Percentiles rank a stretch among this genome's conserved stretches.
These are phyloP conservation scores for Tipula confusa DNA, from an alignment of 2,888 invertebrate species.

Conservation along the genomic window DNA sequence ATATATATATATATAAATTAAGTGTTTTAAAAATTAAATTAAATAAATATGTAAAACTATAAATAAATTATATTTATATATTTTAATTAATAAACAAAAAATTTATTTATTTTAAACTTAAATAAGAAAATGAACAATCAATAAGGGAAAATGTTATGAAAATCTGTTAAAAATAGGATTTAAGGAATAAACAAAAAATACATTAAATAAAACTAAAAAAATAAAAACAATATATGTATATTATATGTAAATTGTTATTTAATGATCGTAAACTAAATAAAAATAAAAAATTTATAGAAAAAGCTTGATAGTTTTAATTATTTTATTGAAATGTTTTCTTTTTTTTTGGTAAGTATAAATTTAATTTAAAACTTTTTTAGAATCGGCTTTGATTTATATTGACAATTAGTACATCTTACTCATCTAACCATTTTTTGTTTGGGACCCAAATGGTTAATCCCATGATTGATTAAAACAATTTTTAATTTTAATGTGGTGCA, in stretches of 20 bases:
- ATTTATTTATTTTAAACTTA: neutral
- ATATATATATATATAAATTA: no score
- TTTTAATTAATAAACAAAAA: neutral
- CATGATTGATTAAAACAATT: no score
- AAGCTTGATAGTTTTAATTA: neutral
- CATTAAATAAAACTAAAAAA: neutral
- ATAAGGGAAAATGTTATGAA: constrained; percentile 14
- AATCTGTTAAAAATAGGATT: neutral
- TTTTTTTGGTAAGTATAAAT: no score
- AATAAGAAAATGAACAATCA: constrained; percentile 15
- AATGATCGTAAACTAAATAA: neutral
- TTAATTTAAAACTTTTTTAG: no score
- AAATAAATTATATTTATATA: neutral
- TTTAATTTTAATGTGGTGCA: no score
- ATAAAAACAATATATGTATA: constrained; percentile 20
- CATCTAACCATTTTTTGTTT: no score
- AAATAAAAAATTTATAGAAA: neutral
- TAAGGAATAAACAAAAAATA: neutral
- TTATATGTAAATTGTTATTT: constrained; percentile 25
- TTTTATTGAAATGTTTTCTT: neutral
- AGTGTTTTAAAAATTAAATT: neutral
- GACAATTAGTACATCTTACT: no score
- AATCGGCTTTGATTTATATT: no score
- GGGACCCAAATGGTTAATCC: no score
- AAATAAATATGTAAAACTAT: neutral